Percentiles rank a stretch among this genome's conserved stretches.
Evolutionary conservation across 2,113 vertebrate genomes (phyloP).

Genomic region (Platichthys flesus): DNA sequence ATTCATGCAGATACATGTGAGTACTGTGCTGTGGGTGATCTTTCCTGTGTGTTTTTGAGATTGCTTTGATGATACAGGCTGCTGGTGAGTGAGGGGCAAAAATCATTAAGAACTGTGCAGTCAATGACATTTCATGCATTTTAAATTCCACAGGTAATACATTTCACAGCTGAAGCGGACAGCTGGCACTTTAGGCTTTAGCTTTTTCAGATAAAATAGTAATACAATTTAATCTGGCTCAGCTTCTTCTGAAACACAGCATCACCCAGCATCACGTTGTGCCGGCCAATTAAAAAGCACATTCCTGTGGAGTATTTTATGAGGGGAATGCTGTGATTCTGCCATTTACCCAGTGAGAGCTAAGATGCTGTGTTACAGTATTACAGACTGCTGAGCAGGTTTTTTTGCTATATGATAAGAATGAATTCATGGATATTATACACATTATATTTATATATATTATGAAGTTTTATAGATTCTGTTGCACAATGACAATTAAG

Average conservation of each 20-base stretch:
- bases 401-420: too few relatives aligned
- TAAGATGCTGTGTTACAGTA: too few relatives aligned
- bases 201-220: neutral
- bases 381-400: too few relatives aligned
- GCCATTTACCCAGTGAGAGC: neutral
- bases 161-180: neutral
- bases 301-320: neutral
- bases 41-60: neutral
- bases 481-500: too few relatives aligned
- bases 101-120: constrained; percentile 33
- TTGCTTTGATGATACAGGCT: neutral
- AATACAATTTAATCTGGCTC: neutral
- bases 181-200: neutral
- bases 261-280: neutral
- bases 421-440: too few relatives aligned
- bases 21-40: constrained; percentile 6
- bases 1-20: neutral
- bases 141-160: neutral
- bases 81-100: constrained; percentile 10
- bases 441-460: too few relatives aligned
- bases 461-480: too few relatives aligned
- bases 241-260: neutral
- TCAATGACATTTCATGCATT: constrained; percentile 32
- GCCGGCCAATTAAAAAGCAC: neutral
- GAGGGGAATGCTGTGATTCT: neutral